A percentile compares a stretch with the other conserved stretches of the same genome.
phyloP scores from a whole-genome alignment of 2,888 invertebrate species.

The Campoletis raptor region DNA sequence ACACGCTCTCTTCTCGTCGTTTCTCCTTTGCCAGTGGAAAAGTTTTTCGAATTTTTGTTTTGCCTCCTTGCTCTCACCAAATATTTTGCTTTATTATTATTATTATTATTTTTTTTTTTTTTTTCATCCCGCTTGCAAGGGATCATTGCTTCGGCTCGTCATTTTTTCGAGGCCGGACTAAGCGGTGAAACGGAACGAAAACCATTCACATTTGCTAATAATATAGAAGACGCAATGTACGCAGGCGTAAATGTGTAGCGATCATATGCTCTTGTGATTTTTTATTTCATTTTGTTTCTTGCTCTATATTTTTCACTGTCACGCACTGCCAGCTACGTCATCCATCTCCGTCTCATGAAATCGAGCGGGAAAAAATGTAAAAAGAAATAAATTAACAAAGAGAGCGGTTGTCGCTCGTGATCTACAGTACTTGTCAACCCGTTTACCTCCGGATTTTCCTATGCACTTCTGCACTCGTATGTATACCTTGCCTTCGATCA shows the following conservation, averaged over 20 bases:
- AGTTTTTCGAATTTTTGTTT: slow-evolving; percentile 8
- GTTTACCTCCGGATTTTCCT: slow-evolving; percentile 42
- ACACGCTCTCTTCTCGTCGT: slow-evolving; percentile 17
- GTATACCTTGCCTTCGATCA: slow-evolving; percentile 39
- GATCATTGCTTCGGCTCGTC: slow-evolving; percentile 45
- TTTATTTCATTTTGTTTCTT: slow-evolving; percentile 8
- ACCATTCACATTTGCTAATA: slow-evolving; percentile 56
- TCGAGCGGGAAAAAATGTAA: slow-evolving; percentile 10
- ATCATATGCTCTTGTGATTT: slow-evolving; percentile 37
- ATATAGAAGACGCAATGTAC: slow-evolving; percentile 38
- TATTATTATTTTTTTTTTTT: neutral
- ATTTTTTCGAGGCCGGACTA: slow-evolving; percentile 57
- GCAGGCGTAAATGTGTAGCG: slow-evolving; percentile 39
- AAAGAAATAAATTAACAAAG: slow-evolving; percentile 27
- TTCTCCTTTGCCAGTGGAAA: slow-evolving; percentile 21
- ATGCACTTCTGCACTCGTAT: slow-evolving; percentile 43
- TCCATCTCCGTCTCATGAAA: slow-evolving; percentile 26
- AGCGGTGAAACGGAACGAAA: slow-evolving; percentile 62
- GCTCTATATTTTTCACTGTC: slow-evolving; percentile 16
- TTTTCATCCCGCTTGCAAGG: slow-evolving; percentile 21
- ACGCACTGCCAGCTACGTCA: slow-evolving; percentile 9
- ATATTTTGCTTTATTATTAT: slow-evolving; percentile 3
- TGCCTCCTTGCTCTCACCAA: neutral
- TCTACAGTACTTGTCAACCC: slow-evolving; percentile 52
- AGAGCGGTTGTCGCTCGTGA: slow-evolving; percentile 23